Percentiles rank a stretch among this genome's conserved stretches.
Conservation (phyloP, 2,888 invertebrate species). For the Macrosoma leucophasiata region DNA sequence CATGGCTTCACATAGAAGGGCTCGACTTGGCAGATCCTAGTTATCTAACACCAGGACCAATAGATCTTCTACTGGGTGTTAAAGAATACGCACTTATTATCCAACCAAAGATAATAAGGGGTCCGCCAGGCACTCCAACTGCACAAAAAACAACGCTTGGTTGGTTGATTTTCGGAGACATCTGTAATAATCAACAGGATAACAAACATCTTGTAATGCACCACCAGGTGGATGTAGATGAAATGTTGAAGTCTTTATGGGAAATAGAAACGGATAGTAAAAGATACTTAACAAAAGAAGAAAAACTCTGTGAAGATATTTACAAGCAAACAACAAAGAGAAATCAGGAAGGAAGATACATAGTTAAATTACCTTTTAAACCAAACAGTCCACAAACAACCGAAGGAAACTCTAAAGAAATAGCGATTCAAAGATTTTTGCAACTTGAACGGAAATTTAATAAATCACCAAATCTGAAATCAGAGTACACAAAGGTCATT, state of each 20-base stretch:
- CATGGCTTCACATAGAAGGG: constrained; percentile 18
- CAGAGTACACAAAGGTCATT: constrained; percentile 6
- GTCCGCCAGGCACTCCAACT: constrained; percentile 21
- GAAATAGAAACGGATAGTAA: background rate
- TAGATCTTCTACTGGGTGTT: constrained; percentile 28
- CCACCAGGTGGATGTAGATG: no score
- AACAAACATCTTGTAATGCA: no score
- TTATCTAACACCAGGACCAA: constrained; percentile 18
- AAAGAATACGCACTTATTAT: constrained; percentile 6
- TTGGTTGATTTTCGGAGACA: constrained; percentile 21
- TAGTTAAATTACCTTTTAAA: constrained; percentile 20
- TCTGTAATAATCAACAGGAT: no score
- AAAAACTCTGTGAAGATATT: constrained; percentile 11
- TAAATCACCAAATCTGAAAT: background rate
- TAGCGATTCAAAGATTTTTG: constrained; percentile 22
- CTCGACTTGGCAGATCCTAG: constrained; percentile 22
- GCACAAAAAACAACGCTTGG: constrained; percentile 23
- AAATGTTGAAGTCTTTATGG: no score
- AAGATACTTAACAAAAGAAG: constrained; percentile 7
- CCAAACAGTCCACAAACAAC: constrained; percentile 10
- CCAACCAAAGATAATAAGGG: constrained; percentile 9
- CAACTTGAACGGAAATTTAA: constrained; percentile 20
- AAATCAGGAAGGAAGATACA: constrained; percentile 4
- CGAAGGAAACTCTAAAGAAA: constrained; percentile 23
- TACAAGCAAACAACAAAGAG: constrained; percentile 7